These are phyloP conservation scores for Sarcophaga caerulescens DNA, from an alignment of 2,888 invertebrate species.

Conservation along the genomic window DNA sequence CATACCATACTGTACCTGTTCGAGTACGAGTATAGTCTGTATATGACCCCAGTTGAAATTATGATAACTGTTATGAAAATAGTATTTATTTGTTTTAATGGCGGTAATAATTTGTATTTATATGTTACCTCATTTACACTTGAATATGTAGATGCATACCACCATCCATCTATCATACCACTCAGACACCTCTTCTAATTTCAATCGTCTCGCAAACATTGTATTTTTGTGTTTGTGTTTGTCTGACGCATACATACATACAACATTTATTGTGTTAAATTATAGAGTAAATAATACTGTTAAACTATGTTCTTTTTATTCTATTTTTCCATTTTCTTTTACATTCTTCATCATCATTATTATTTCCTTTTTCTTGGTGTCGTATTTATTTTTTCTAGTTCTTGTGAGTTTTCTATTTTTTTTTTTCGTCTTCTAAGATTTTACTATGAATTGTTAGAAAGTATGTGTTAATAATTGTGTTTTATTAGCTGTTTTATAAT, in stretches of 20 bases:
- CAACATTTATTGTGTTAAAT: neutral
- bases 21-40: neutral
- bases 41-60: neutral
- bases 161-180: too few relatives aligned
- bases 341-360: neutral
- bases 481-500: conserved; percentile 29
- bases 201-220: neutral
- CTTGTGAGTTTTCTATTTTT: neutral
- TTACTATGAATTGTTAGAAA: neutral
- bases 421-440: neutral
- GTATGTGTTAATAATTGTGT: conserved; percentile 43
- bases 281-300: conserved; percentile 39
- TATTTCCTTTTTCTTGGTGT: neutral
- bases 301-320: neutral
- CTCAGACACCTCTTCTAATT: neutral
- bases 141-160: neutral
- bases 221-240: neutral
- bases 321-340: neutral
- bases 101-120: conserved; percentile 50
- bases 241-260: neutral
- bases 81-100: conserved; percentile 51
- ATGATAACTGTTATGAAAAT: conserved; percentile 56
- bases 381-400: neutral
- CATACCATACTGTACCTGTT: too few relatives aligned
- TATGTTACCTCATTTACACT: conserved; percentile 51